Evolutionary conservation across 2,113 vertebrate genomes (phyloP).

Genomic region (Peucedramus taeniatus): DNA sequence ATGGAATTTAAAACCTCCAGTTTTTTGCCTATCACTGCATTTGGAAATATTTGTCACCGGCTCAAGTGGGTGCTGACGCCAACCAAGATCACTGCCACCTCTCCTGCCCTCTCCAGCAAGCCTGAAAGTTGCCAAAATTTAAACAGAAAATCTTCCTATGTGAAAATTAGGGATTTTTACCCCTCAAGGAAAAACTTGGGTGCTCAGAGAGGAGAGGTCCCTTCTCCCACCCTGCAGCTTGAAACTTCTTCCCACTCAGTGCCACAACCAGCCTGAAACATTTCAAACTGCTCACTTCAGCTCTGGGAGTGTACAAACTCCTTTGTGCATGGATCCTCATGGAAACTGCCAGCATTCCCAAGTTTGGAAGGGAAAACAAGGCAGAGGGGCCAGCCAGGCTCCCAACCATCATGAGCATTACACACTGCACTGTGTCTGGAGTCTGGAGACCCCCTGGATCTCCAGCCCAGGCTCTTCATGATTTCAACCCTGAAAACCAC

Average conservation of each 20-base stretch:
- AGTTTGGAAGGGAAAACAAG: not conserved
- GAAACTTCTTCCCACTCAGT: not conserved
- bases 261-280: not conserved
- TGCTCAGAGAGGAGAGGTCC: not conserved
- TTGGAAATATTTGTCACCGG: not conserved
- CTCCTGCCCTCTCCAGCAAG: not conserved
- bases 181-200: not conserved
- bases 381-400: not conserved
- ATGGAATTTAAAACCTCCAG: constrained; percentile 28
- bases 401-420: not conserved
- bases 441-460: not conserved
- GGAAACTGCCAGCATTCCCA: not conserved
- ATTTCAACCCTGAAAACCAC: not conserved
- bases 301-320: not conserved
- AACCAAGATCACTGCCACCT: not conserved
- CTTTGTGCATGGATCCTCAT: not conserved
- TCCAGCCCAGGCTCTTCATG: not conserved
- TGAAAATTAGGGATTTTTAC: not conserved
- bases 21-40: not conserved
- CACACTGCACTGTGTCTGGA: not conserved
- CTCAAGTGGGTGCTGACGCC: not conserved
- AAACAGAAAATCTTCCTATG: fast-evolving
- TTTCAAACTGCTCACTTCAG: not conserved
- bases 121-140: not conserved
- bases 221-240: not conserved